Base-by-base conservation (phyloP, 1,140 invertebrate species). In the Physella acuta region DNA sequence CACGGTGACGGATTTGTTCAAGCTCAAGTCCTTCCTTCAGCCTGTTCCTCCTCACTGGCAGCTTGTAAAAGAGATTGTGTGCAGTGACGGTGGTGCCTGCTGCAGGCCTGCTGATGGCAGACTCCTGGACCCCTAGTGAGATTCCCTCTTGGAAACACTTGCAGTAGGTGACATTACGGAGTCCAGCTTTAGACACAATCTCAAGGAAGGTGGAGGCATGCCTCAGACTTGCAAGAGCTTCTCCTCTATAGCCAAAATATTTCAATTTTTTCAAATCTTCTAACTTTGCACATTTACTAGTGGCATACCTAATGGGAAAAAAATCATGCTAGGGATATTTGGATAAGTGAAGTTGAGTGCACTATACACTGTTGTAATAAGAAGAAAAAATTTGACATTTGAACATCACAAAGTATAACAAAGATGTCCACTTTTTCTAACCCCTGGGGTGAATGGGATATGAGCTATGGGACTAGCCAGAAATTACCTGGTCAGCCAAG, bases 41-140 rank as follows among this genome's bases (percentile, higher is more conserved):
- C 16, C 77, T 73, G 78, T 88, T 88, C 76, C 85, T 86, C 72
- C 90, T 84, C 31, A 91, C 89, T 30, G 89, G 88, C 20, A 88
- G 76, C 76, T 89, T 90, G 73, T 88, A 86, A 67, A 91, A 86
- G 71, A 91, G 87, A 36, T 88, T 87, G 73, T 86, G 85, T 33
- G 90, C 84, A 69, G 88, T 89, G 24, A 91, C 86, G 2, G 90
- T 90, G 3, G 90, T 90, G 30, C 90, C 90, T 68, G 81, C 79
- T 62, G 88, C 88, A 26, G 89, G 86, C 66, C 88, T 83, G 20
- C 73, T 75, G 3, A 73, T 79, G 53, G 81, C 72, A 24, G 76
- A 76, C 36, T 85, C 76, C 5, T 75, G 61, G 16, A 83, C 69
- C 71, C 70, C 71, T 64, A 82, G 34, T 74, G 80, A 31, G 78